Percentiles rank a stretch among this genome's conserved stretches.
Evolutionary conservation across 2,888 invertebrate species (phyloP).

Genomic region (Andrena praecox): DNA sequence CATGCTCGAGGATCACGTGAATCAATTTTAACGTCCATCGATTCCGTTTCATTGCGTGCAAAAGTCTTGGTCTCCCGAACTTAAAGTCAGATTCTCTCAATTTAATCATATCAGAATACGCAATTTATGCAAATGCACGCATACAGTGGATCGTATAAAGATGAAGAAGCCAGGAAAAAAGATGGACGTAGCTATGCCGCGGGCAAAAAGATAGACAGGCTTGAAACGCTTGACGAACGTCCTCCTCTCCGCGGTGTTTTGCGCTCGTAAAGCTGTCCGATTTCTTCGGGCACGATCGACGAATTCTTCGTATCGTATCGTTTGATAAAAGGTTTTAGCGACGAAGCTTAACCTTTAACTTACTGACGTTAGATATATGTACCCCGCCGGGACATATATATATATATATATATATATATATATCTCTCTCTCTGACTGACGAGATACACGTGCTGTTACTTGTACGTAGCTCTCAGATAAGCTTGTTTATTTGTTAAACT

Average conservation of each 20-base stretch:
- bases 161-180: slow-evolving; percentile 2
- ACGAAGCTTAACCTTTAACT: slow-evolving; percentile 52
- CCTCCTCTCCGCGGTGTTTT: slow-evolving; percentile 52
- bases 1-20: slow-evolving; percentile 33
- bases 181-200: slow-evolving; percentile 32
- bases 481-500: slow-evolving; percentile 59
- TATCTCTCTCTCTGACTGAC: slow-evolving; percentile 30
- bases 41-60: background rate
- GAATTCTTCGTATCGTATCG: slow-evolving; percentile 54
- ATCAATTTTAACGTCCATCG: slow-evolving; percentile 11
- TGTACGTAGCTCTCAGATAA: slow-evolving; percentile 52
- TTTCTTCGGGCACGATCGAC: slow-evolving; percentile 49
- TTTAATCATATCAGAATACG: slow-evolving; percentile 34
- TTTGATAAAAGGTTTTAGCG: slow-evolving; percentile 48
- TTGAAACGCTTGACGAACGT: slow-evolving; percentile 62
- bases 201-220: slow-evolving; percentile 49
- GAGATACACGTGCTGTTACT: slow-evolving; percentile 61
- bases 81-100: background rate
- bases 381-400: slow-evolving; percentile 26
- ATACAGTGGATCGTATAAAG: slow-evolving; percentile 30
- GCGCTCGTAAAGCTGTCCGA: slow-evolving; percentile 66
- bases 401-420: slow-evolving; percentile 30
- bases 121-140: slow-evolving; percentile 42
- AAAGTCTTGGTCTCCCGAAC: background rate
- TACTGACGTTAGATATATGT: slow-evolving; percentile 46